Evolutionary conservation across 2,113 vertebrate species (phyloP).

Genomic region (Suncus etruscus): DNA sequence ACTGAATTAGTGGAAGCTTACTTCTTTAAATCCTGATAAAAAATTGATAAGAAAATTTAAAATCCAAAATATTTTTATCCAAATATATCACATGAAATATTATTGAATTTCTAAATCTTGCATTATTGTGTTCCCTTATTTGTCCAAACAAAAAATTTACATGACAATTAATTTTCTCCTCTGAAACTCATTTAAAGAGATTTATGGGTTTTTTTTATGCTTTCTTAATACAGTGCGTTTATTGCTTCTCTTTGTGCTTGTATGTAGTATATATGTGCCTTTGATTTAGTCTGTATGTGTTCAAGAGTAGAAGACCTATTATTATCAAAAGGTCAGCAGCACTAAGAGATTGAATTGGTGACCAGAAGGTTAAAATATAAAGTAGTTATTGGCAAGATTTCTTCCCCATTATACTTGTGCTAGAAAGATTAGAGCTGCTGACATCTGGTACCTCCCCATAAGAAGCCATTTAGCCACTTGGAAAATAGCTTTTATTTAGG

Average conservation of each 20-base stretch:
- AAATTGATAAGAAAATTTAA: neutral
- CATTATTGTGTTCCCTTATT: neutral
- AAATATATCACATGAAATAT: neutral
- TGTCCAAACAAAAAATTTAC: neutral
- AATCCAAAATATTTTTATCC: neutral
- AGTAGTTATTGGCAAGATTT: constrained; percentile 69
- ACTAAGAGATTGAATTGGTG: constrained; percentile 59
- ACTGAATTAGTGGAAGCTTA: neutral
- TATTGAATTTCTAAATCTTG: neutral
- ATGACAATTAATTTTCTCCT: neutral
- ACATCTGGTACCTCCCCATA: constrained; percentile 71
- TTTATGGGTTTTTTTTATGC: neutral
- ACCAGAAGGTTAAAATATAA: constrained; percentile 79
- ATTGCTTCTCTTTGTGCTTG: neutral
- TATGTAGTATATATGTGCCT: neutral
- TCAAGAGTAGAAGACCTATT: constrained; percentile 45
- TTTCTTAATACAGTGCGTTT: constrained; percentile 19
- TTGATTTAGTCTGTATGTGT: neutral
- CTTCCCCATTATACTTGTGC: constrained; percentile 68
- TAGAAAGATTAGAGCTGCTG: constrained; percentile 67
- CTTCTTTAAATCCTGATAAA: neutral
- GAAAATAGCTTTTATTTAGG: constrained; percentile 66
- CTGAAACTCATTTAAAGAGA: neutral
- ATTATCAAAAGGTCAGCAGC: constrained; percentile 72
- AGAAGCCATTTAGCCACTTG: constrained; percentile 74